Evolutionary conservation across 2,113 vertebrate genomes (phyloP), one percentile per base, ranked within the genome.

Genomic region (Gobiocypris rarus): DNA sequence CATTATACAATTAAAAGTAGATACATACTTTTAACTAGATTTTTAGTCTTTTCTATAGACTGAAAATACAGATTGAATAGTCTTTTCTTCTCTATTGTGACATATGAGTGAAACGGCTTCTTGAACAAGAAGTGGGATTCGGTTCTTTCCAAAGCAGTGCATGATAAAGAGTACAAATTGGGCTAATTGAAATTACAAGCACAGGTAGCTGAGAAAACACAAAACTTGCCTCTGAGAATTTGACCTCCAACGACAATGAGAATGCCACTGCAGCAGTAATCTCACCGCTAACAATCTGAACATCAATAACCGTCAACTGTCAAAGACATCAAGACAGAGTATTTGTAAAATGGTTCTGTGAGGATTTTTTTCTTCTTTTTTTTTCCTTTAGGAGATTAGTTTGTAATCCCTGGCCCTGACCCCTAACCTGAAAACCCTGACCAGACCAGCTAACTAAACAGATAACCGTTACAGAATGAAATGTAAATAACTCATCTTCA

Each of bases 341-440:
- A 11, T 34, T 69, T 52, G 11, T 43, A 54, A 56, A 28, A 56
- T 3, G 1, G 56, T 3, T 10, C 26, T 31, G 38, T 4, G 54
- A 59, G 28, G 31, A 59, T 67, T 80, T 65, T 5, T 9, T 14
- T 11, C 31, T 48, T 43, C 38, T 34, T 58, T 17, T 17, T 15
- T 78, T 48, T 52, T 15, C n/a, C 45, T 14, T 67, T 9, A 22
- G 34, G 22, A 43, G 45, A 81, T 81, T 67, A 52, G 17, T 5
- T 52, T 81, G 79, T 81, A 81, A 81, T 81, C 79, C 63, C 10
- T 17, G 28, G 28, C 28, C 19, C 6, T 81, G 79, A 81, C 63
- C 63, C 63, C 11, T 81, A 81, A 54, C 79, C 61, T 52, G 26
- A 69, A 67, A 81, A 81, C 78, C 79, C 45, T 81, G 45, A 70